A percentile compares a stretch with the other conserved stretches of the same genome.
phyloP scores from a whole-genome alignment of 2,797 vertebrate genomes.

The Anguilla anguilla region DNA sequence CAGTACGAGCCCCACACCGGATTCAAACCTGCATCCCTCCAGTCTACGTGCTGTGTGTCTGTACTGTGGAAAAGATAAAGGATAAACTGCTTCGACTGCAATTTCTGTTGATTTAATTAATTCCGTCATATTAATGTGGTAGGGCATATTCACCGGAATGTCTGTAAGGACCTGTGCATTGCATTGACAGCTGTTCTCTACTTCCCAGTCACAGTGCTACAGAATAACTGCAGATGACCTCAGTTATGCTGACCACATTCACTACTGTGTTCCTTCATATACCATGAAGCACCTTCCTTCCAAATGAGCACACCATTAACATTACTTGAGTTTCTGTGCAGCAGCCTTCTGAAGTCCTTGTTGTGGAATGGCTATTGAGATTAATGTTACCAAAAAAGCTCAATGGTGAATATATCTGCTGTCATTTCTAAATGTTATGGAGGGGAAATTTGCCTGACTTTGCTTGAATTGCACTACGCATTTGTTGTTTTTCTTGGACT shows the following conservation, averaged over 20 bases:
- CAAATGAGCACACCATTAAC: neutral
- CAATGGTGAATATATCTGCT: slow-evolving; percentile 11
- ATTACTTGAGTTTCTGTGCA: neutral
- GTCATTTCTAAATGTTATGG: slow-evolving; percentile 17
- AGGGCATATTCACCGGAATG: neutral
- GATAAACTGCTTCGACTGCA: no score
- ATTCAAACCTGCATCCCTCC: neutral
- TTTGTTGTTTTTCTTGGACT: neutral
- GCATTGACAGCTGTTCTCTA: neutral
- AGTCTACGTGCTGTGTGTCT: no score
- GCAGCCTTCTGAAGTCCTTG: neutral
- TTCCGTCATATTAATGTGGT: neutral
- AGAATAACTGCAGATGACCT: neutral
- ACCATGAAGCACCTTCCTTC: neutral
- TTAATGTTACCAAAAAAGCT: neutral
- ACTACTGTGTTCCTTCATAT: neutral
- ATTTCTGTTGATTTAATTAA: neutral
- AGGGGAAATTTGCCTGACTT: neutral
- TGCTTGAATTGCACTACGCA: neutral
- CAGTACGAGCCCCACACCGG: neutral
- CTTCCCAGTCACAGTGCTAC: neutral
- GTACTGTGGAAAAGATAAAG: no score
- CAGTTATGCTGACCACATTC: neutral
- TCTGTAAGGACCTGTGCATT: neutral
- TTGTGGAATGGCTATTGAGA: neutral